Percentiles rank a stretch among this genome's conserved stretches.
Conservation (phyloP, 1,140 invertebrate genomes). For the Zaprionus capensis region DNA sequence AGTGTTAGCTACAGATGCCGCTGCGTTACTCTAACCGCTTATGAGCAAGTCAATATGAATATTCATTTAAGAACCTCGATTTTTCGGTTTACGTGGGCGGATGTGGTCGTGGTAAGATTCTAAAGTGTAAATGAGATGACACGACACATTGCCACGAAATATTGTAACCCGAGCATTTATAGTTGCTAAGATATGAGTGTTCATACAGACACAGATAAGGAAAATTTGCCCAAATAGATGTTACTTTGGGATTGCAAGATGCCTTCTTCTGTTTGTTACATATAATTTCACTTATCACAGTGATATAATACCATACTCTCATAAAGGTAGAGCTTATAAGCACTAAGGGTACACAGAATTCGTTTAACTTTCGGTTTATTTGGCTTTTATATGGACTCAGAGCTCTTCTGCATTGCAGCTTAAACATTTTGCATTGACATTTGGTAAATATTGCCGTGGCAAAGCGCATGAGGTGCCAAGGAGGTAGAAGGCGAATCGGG, state of each 20-base stretch:
- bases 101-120: neutral
- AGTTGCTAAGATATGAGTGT: neutral
- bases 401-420: constrained; percentile 61
- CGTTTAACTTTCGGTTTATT: neutral
- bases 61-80: too few relatives aligned
- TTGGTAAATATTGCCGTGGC: constrained; percentile 78
- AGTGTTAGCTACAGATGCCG: neutral
- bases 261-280: too few relatives aligned
- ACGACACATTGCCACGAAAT: neutral
- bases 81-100: neutral
- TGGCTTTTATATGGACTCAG: constrained; percentile 52
- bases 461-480: constrained; percentile 30
- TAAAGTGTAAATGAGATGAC: neutral
- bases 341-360: constrained; percentile 43
- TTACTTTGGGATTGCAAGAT: too few relatives aligned
- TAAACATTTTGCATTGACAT: constrained; percentile 78
- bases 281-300: too few relatives aligned
- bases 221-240: too few relatives aligned
- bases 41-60: too few relatives aligned
- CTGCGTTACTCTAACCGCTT: too few relatives aligned
- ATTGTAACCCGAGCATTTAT: neutral
- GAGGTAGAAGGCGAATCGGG: constrained; percentile 15
- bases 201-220: neutral
- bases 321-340: neutral
- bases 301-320: too few relatives aligned